Evolutionary conservation across 2,113 vertebrate genomes (phyloP).

Genomic region (Bufo bufo): DNA sequence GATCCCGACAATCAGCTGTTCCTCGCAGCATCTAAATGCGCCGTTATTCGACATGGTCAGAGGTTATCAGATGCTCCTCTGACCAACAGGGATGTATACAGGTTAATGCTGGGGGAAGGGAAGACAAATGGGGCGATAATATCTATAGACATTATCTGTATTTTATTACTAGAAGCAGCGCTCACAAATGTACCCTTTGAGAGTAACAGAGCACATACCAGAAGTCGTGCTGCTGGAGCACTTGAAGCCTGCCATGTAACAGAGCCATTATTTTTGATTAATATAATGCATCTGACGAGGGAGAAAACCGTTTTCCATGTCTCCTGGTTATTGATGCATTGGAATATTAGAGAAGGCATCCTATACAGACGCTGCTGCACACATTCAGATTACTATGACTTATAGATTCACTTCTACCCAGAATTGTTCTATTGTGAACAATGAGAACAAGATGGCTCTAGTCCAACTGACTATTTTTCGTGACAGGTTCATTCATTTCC

Average conservation of each 20-base stretch:
- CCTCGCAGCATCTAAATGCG: too few relatives aligned
- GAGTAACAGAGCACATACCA: not conserved
- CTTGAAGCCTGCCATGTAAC: not conserved
- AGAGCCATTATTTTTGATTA: slow-evolving; percentile 12
- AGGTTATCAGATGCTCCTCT: not conserved
- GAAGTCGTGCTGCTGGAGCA: not conserved
- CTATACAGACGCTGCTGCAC: slow-evolving; percentile 16
- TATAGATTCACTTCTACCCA: slow-evolving; percentile 47
- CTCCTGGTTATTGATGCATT: slow-evolving; percentile 18
- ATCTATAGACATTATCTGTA: not conserved
- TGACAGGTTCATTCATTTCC: slow-evolving; percentile 53
- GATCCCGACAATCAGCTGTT: too few relatives aligned
- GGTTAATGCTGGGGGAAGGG: not conserved
- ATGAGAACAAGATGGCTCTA: slow-evolving; percentile 54
- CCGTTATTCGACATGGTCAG: too few relatives aligned
- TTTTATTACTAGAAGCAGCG: not conserved
- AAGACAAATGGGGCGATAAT: not conserved
- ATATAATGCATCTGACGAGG: slow-evolving; percentile 41
- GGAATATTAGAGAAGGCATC: slow-evolving; percentile 36
- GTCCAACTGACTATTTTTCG: slow-evolving; percentile 46
- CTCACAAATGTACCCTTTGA: not conserved
- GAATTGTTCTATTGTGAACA: slow-evolving; percentile 54
- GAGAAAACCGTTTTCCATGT: slow-evolving; percentile 21
- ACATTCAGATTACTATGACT: slow-evolving; percentile 49
- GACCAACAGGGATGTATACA: not conserved